These are phyloP conservation scores for Natator depressus DNA, from an alignment of 2,113 vertebrate species.

Conservation along the genomic window DNA sequence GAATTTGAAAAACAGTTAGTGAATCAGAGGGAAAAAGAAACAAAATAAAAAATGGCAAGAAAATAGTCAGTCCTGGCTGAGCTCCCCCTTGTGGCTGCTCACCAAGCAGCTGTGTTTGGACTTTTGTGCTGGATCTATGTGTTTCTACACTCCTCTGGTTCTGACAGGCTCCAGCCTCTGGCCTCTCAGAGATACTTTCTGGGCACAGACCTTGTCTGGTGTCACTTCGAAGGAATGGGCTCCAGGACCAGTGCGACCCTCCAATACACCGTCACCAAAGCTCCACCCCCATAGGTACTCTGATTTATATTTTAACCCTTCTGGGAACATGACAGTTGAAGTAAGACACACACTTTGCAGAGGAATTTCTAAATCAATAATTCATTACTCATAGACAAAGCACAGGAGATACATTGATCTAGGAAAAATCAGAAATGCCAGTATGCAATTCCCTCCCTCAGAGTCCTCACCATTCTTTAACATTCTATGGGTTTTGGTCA, in stretches of 20 bases:
- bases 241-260: not conserved
- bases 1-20: conserved; percentile 37
- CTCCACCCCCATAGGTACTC: not conserved
- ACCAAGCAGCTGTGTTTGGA: not conserved
- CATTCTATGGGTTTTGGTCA: not conserved
- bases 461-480: not conserved
- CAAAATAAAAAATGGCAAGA: not conserved
- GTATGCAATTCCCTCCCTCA: not conserved
- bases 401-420: not conserved
- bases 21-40: not conserved
- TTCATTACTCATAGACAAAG: not conserved
- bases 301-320: not conserved
- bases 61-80: not conserved
- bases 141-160: not conserved
- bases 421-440: not conserved
- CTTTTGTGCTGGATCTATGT: no score
- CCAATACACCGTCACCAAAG: not conserved
- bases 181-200: not conserved
- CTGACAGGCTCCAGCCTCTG: not conserved
- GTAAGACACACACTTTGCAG: not conserved
- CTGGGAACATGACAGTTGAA: not conserved
- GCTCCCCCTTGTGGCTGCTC: not conserved
- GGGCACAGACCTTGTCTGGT: not conserved
- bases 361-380: not conserved
- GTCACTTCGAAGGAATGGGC: not conserved